These are phyloP conservation scores for Zeugodacus cucurbitae DNA, from an alignment of 1,140 invertebrate species.

Conservation along the genomic window DNA sequence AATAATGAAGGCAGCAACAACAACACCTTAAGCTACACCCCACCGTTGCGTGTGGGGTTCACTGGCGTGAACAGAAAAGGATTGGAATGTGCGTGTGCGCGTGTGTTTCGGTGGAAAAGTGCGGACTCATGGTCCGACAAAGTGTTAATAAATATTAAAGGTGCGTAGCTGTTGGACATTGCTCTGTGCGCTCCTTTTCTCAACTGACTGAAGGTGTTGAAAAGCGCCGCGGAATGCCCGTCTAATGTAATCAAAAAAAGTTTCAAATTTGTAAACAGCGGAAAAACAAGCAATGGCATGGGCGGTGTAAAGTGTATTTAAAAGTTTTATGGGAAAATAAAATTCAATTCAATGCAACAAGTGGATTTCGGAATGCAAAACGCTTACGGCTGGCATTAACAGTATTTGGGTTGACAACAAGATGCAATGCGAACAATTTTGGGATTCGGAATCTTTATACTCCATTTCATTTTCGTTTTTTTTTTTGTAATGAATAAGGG, in stretches of 20 bases:
- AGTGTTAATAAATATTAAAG: constrained; percentile 23
- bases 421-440: no score
- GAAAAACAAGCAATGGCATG: not conserved
- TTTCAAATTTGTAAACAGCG: not conserved
- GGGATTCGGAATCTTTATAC: no score
- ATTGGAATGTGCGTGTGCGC: not conserved
- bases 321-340: constrained; percentile 17
- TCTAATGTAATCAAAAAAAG: constrained; percentile 16
- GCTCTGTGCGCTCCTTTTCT: not conserved
- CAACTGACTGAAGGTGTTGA: not conserved
- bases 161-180: not conserved
- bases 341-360: constrained; percentile 7
- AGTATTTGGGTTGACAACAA: not conserved
- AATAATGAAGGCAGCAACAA: not conserved
- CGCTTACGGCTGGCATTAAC: not conserved
- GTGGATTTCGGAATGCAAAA: not conserved
- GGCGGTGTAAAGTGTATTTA: not conserved
- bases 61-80: not conserved
- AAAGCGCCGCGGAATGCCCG: not conserved
- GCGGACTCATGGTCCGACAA: not conserved
- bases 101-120: not conserved
- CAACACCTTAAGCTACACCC: not conserved
- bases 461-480: no score
- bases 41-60: not conserved
- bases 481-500: no score